A percentile compares a stretch with the other conserved stretches of the same genome.
These are phyloP conservation scores for Reinhardtius hippoglossoides DNA, from an alignment of 2,113 vertebrate species.

Conservation along the genomic window DNA sequence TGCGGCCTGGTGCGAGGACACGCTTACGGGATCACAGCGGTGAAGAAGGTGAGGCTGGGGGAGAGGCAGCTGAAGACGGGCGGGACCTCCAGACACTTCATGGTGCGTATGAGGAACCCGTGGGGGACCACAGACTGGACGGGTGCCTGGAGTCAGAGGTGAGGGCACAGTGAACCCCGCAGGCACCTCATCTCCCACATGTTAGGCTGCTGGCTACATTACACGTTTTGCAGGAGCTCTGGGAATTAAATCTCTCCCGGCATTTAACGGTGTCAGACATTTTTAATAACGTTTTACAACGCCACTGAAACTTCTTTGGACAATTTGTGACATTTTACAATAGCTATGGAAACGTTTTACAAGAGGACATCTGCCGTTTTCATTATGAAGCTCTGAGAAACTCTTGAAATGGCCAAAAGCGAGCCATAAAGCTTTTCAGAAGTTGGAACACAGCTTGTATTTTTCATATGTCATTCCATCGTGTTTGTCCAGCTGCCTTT, in stretches of 20 bases:
- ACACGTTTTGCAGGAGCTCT: slow-evolving; percentile 31
- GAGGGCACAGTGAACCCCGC: slow-evolving; percentile 32
- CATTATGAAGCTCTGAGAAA: slow-evolving; percentile 50
- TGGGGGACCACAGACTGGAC: slow-evolving; percentile 87
- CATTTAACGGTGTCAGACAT: slow-evolving; percentile 27
- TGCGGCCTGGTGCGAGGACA: slow-evolving; percentile 86
- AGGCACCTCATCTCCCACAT: slow-evolving; percentile 23
- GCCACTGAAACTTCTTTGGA: slow-evolving; percentile 28
- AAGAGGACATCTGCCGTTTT: slow-evolving; percentile 45
- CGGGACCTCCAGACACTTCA: slow-evolving; percentile 68
- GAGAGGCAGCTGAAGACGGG: slow-evolving; percentile 56
- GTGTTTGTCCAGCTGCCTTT: background rate
- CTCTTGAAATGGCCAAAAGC: slow-evolving; percentile 38
- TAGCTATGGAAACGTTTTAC: slow-evolving; percentile 38
- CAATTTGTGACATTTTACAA: slow-evolving; percentile 58
- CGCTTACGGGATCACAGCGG: slow-evolving; percentile 83
- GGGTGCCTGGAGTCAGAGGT: slow-evolving; percentile 86
- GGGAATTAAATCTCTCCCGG: slow-evolving; percentile 34
- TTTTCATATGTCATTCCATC: slow-evolving; percentile 36
- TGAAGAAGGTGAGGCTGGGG: slow-evolving; percentile 76
- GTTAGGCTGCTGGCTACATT: slow-evolving; percentile 33
- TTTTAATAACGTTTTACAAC: slow-evolving; percentile 47
- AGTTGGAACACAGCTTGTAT: slow-evolving; percentile 38
- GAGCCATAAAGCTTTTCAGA: slow-evolving; percentile 55
- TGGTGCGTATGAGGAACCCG: slow-evolving; percentile 86